Base-by-base conservation (phyloP, 2,888 invertebrate species). In the Drepanosiphum platanoidis region DNA sequence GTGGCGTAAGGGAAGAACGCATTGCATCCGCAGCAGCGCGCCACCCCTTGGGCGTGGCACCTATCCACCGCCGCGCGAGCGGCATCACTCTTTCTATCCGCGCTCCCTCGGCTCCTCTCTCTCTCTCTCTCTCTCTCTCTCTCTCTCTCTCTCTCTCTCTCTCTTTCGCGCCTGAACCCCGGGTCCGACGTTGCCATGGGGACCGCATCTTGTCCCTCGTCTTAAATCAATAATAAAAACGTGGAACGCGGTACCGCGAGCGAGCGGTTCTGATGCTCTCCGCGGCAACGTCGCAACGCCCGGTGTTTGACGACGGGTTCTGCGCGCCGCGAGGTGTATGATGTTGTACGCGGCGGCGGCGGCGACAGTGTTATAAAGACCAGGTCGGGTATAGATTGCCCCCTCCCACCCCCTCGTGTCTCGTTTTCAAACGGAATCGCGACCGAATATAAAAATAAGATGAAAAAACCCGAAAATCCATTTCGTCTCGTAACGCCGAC, bases 201-300 rank as follows among this genome's bases (percentile, higher is more conserved):
- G 34, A 84, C 36, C 75, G 75, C 84, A 84, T 84, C 84, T 84
- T 75, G 74, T 84, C 75, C 66, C 84, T 42, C 36, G 68, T 84
- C 84, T 75, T 75, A 75, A 84, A 84, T 84, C 84, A 75, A 84
- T 84, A 84, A 84, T 84, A 84, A 84, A 84, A 84, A 84, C 84
- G 84, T 77, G 75, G 46, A 84, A 83, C 66, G 30, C 30, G 36
- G 66, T 42, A 68, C 64, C 64, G 32, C 36, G 71, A 58, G n/a
- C 36, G 36, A 82, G 46, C 39, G 70, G 64, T 61, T 71, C 42
- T 46, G 72, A 32, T 27, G 36, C 46, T 30, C 46, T 30, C 30
- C 30, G 71, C 36, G 75, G 84, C 84, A 84, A 84, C 84, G 75
- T 77, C 52, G 84, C 84, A 83, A 22, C 27, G 27, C 46, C 61